Base-by-base conservation (phyloP, 2,888 invertebrate genomes). In the Hesperia comma region DNA sequence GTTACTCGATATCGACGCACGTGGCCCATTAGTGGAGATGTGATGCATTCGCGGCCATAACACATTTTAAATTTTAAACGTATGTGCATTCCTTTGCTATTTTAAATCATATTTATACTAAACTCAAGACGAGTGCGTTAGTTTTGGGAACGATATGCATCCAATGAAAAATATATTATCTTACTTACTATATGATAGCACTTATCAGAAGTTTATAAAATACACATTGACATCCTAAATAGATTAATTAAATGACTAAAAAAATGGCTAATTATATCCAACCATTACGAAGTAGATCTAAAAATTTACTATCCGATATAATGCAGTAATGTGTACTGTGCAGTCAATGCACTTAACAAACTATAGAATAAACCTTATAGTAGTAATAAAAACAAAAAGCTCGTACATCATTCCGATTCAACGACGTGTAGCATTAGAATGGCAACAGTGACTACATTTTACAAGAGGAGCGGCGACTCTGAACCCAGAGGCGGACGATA, bases 401-500 rank as follows among this genome's bases (percentile, higher is more conserved):
- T 33, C 60, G 54, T 61, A 46, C 66, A 60, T 66, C 43, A 66
- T 66, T 66, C 60, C 33, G 43, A 60, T 66, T 60, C 66, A 66
- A 54, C 66, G 54, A 43, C 60, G 54, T 37, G 60, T 21, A 43
- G 54, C 66, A 66, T 66, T 66, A 66, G 66, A 66, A 66, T 66
- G 60, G 60, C 60, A 66, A 60, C 37, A 60, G 60, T 46, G 66
- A 60, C 60, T 66, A 60, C 58, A 66, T 66, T 66, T 66, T 60
- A 66, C 66, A 60, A 66, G 66, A 66, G 54, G 37, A 60, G 66
- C 66, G 66, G 66, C 60, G 54, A 54, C 60, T 60, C 41, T 60
- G 58, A 54, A 58, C 40, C 60, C 53, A 60, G 64, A 58, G 64
- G 64, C 71, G 77, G 78, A 78, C 82, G 78, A 88, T 89, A 88